Base-by-base conservation (phyloP, 64 coral and sea anemone species). In the Actinia tenebrosa region DNA sequence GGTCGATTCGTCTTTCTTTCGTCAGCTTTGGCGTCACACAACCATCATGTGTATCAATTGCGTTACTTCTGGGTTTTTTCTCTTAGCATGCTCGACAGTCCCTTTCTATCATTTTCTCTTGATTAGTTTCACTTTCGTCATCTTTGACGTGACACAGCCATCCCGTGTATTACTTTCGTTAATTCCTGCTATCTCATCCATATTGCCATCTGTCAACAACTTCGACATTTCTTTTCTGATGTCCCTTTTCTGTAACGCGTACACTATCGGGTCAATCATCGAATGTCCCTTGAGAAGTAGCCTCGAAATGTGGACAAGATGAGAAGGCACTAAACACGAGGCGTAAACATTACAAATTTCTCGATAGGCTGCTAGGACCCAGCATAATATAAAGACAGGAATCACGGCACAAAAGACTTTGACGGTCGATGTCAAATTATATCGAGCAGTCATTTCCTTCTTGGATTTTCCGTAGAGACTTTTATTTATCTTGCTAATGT, bases 251-350 rank as follows among this genome's bases (percentile, higher is more conserved):
- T 92, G 87, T 42, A 92, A 81, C 25, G 91, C 91, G 43, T 92
- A 92, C 22, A 92, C 80, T 37, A 92, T 92, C 55, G 91, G 91
- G 64, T 92, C 91, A 3, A 89, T 88, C 91, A 92, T 92, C 20
- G 91, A 92, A 19, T 92, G 87, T 75, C 91, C 91, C 82, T 92
- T 92, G 46, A 92, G 87, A 84, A 92, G 91, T 46, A 92, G 60
- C 58, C 91, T 78, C 14, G 91, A 92, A 53, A 89, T 56, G 25
- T 92, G 87, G 16, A 79, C 87, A 44, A 87, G 43, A 56, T 23
- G 69, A 44, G 66, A 23, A 64, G 91, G 91, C 43, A 92, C 82
- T 54, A 53, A 23, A 54, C 87, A 92, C 18, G 60, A 17, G 25
- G 8, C 1, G 44, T 89, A 88, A 18, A 64, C 47, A 6, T 43